These are phyloP conservation scores for Allophyes oxyacanthae DNA, from an alignment of 2,888 invertebrate genomes.

Conservation along the genomic window DNA sequence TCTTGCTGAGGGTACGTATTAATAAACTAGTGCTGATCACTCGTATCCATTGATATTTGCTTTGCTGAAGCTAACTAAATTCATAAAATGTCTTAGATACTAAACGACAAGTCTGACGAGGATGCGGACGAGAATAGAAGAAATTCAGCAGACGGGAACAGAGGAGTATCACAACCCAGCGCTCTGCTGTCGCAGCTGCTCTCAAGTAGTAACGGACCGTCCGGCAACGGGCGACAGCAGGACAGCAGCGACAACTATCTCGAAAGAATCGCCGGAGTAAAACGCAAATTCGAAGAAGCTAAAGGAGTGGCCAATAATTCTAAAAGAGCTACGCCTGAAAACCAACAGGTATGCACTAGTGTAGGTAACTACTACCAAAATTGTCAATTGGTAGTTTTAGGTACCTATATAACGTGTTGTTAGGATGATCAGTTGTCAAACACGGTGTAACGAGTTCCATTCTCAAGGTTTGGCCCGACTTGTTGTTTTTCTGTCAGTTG, in stretches of 20 bases:
- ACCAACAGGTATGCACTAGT: slow-evolving; percentile 81
- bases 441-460: no score
- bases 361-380: background rate
- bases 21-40: background rate
- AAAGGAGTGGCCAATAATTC: slow-evolving; percentile 90
- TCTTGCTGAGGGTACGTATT: slow-evolving; percentile 86
- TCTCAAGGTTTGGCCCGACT: no score
- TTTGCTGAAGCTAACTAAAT: background rate
- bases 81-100: slow-evolving; percentile 86
- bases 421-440: no score
- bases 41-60: background rate
- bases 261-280: slow-evolving; percentile 76
- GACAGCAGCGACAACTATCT: slow-evolving; percentile 76
- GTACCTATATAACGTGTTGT: background rate
- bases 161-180: slow-evolving; percentile 80
- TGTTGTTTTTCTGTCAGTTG: no score
- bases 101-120: slow-evolving; percentile 95
- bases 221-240: slow-evolving; percentile 75
- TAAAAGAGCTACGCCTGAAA: slow-evolving; percentile 86
- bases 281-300: slow-evolving; percentile 87
- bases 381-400: background rate
- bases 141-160: slow-evolving; percentile 68
- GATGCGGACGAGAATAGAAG: slow-evolving; percentile 91
- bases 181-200: slow-evolving; percentile 88
- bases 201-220: slow-evolving; percentile 77